Evolutionary conservation across 2,797 vertebrate genomes (phyloP).

Genomic region (Pyrrhura leucotis): DNA sequence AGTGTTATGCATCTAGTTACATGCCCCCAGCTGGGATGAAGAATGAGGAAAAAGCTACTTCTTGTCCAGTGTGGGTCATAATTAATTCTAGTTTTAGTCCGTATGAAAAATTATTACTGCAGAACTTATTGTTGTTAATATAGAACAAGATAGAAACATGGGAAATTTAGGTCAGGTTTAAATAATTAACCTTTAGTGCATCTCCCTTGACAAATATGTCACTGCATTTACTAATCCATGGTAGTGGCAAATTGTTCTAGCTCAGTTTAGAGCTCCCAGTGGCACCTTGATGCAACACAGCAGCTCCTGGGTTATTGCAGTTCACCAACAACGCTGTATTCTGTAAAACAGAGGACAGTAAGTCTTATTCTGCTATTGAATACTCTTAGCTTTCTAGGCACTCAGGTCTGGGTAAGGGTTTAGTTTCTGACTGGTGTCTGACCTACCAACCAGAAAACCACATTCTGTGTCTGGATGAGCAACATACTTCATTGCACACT

Average conservation of each 20-base stretch:
- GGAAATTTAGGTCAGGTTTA: conserved; percentile 19
- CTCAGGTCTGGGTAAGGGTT: neutral
- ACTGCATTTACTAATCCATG: neutral
- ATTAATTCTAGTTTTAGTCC: neutral
- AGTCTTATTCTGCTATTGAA: neutral
- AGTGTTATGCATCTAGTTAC: neutral
- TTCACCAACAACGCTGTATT: neutral
- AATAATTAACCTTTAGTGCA: conserved; percentile 5
- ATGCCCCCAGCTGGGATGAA: neutral
- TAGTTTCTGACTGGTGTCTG: neutral
- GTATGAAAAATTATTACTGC: neutral
- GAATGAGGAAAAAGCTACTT: neutral
- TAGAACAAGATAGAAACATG: neutral
- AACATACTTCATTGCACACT: neutral
- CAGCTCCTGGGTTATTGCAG: neutral
- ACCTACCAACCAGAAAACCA: neutral
- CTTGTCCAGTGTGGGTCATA: neutral
- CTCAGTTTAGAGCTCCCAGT: neutral
- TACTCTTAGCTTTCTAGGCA: neutral
- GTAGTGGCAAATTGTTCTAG: neutral
- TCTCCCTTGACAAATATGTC: neutral
- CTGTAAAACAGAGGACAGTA: neutral
- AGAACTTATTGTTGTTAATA: neutral
- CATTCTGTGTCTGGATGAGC: neutral
- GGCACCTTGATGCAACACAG: neutral